Conservation (phyloP, 1,140 invertebrate species). For the Aphis gossypii region DNA sequence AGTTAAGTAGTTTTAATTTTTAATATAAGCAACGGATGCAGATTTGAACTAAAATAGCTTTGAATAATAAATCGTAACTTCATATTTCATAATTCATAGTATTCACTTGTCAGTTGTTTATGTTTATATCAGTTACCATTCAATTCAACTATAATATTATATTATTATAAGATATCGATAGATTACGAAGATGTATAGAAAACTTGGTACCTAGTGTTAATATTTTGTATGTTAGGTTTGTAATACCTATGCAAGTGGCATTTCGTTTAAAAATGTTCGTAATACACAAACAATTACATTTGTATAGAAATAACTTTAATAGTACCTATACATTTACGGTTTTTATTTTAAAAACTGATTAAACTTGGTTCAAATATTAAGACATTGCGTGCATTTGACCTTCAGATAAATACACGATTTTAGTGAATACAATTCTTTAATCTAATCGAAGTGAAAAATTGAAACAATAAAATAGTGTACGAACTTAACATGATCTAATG, state of each 20-base stretch:
- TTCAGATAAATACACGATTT: background rate
- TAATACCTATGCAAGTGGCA: too few species aligned
- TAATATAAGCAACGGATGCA: background rate
- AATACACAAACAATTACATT: background rate
- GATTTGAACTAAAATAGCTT: background rate
- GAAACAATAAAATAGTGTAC: background rate
- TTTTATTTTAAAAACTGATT: background rate
- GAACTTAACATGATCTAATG: background rate
- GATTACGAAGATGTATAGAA: too few species aligned
- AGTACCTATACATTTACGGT: too few species aligned
- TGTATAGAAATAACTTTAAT: background rate
- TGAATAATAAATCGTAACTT: background rate
- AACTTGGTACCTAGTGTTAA: too few species aligned
- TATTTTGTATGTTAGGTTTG: too few species aligned
- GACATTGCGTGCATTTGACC: background rate
- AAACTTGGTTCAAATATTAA: background rate
- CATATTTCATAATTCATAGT: background rate
- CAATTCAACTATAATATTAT: too few species aligned
- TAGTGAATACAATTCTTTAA: background rate
- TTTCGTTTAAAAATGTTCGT: background rate
- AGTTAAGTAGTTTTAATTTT: background rate
- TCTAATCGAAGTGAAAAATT: background rate
- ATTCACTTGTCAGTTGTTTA: background rate
- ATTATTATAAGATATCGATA: too few species aligned
- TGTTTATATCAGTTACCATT: background rate